Percentiles rank a stretch among this genome's conserved stretches.
These are phyloP conservation scores for Pipa parva DNA, from an alignment of 2,113 vertebrate species.

Conservation along the genomic window DNA sequence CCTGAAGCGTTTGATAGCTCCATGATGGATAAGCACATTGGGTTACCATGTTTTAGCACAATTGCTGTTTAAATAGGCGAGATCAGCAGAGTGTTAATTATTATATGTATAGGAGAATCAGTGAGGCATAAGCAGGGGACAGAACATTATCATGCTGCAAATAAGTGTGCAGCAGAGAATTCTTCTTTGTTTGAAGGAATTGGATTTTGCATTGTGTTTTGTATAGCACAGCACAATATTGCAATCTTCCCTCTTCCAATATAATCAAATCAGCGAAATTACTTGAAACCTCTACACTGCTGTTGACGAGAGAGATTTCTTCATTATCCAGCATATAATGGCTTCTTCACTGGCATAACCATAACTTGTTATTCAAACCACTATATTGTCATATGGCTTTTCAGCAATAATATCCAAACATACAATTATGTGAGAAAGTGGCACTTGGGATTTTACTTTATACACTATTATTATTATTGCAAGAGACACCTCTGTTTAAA, in stretches of 20 bases:
- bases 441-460: constrained; percentile 29
- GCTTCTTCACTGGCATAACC: constrained; percentile 31
- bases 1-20: no score
- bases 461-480: constrained; percentile 21
- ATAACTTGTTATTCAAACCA: constrained; percentile 33
- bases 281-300: constrained; percentile 15
- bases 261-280: constrained; percentile 36
- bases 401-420: constrained; percentile 34
- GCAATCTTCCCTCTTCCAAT: constrained; percentile 27
- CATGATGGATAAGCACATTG: no score
- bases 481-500: no score
- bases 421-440: constrained; percentile 20
- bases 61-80: no score
- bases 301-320: constrained; percentile 9
- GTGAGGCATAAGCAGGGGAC: neutral
- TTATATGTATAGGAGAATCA: neutral
- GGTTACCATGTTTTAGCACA: no score
- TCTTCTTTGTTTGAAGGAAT: constrained; percentile 1
- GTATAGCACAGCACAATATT: constrained; percentile 6
- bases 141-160: neutral
- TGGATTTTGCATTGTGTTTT: constrained; percentile 10
- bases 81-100: neutral
- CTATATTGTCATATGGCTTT: constrained; percentile 38
- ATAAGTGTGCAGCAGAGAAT: neutral
- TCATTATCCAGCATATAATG: constrained; percentile 33